Base-by-base conservation (phyloP, 2,888 invertebrate species). In the Anticlea derivata region DNA sequence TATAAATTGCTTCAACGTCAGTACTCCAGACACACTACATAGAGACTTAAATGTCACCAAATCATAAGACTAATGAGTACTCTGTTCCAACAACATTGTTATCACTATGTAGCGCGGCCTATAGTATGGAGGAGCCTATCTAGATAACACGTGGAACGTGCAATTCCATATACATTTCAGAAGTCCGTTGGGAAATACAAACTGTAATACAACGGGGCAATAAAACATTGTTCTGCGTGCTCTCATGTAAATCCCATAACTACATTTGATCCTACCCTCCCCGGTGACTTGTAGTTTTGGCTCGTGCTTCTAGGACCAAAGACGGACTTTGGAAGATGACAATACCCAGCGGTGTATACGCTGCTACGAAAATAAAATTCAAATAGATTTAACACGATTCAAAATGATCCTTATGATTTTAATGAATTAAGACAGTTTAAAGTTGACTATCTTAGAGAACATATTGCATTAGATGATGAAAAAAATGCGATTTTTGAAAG, bases 161-260 rank as follows among this genome's bases (percentile, higher is more conserved):
- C 69, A 72, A 78, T 76, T 71, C 65, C 65, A 73, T 73, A 78
- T 74, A 80, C 75, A 76, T 80, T 80, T 73, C 72, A 65, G 63
- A 67, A 67, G 55, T 51, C 85, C 78, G 66, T 64, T 55, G 86
- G 86, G 86, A 86, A 86, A 86, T 86, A 78, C 75, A 74, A 78
- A 80, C 70, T 76, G 70, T 82, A 82, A 82, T 83, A 78, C 73
- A 70, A 62, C 65, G 51, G 41, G 53, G 68, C 74, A 76, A 82
- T 83, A 82, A 83, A 85, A 86, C 81, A 80, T 79, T 80, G 84
- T 81, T 81, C 75, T 72, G 70, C 78, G 73, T 80, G 79, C 78
- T 78, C 63, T 73, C 77, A 81, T 82, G 81, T 81, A 83, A 83
- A 85, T 83, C 79, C 78, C 73, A 75, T 78, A 79, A 82, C 80